These are phyloP conservation scores for Florisuga fusca DNA, from an alignment of 2,797 vertebrate species.

Conservation along the genomic window DNA sequence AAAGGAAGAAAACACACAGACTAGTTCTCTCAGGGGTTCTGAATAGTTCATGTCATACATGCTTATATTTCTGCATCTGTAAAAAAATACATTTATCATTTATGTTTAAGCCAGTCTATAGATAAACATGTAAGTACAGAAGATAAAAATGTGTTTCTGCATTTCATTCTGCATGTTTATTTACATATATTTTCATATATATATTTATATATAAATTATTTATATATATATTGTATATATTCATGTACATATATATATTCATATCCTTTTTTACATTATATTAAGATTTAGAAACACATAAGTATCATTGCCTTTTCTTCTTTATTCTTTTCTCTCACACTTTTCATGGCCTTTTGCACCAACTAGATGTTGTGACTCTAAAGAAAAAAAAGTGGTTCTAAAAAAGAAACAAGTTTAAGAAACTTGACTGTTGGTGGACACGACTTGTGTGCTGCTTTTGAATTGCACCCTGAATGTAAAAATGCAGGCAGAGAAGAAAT, in stretches of 20 bases:
- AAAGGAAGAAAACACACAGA: not conserved
- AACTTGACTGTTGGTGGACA: not conserved
- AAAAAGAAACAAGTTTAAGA: conserved; percentile 16
- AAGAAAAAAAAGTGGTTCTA: too few relatives aligned
- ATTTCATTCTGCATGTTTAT: too few relatives aligned
- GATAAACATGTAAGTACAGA: not conserved
- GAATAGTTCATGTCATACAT: not conserved
- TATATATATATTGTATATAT: not conserved
- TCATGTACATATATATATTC: not conserved
- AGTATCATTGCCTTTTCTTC: not conserved
- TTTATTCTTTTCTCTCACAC: not conserved
- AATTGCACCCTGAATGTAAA: conserved; percentile 7
- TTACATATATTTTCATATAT: too few relatives aligned
- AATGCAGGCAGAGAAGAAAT: not conserved
- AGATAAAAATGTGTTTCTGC: not conserved
- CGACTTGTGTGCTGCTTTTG: not conserved
- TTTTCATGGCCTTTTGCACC: not conserved
- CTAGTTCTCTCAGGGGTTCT: not conserved
- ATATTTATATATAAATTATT: too few relatives aligned
- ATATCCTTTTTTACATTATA: not conserved
- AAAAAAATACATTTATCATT: not conserved
- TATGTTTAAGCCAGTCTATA: not conserved
- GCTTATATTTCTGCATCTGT: not conserved
- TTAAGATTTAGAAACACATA: not conserved
- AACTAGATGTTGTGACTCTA: too few relatives aligned